Evolutionary conservation across 2,113 vertebrate genomes (phyloP).

Genomic region (Symphodus melops): DNA sequence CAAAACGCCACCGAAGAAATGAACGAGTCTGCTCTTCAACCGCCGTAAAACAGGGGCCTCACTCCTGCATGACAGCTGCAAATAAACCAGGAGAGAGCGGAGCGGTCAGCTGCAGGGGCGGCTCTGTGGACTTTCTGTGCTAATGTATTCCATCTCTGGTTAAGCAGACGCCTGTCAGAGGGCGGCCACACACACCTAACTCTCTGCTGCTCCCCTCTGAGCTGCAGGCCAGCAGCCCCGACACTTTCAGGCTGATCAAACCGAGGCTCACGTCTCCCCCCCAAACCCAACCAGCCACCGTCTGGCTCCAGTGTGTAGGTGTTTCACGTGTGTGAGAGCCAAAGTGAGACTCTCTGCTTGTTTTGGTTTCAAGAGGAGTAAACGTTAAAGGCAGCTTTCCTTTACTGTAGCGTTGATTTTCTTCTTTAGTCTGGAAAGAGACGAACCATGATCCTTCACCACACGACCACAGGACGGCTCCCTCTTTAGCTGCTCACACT

Average conservation of each 20-base stretch:
- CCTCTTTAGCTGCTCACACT: too few relatives aligned
- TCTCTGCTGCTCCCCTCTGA: conserved; percentile 48
- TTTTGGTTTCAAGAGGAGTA: too few relatives aligned
- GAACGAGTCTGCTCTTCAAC: conserved; percentile 44
- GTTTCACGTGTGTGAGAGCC: not conserved
- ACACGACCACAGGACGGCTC: too few relatives aligned
- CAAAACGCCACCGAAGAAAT: conserved; percentile 55
- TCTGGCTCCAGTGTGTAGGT: not conserved
- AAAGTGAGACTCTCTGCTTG: not conserved
- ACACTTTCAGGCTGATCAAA: conserved; percentile 22
- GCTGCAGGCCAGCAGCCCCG: conserved; percentile 36
- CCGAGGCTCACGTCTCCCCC: too few relatives aligned
- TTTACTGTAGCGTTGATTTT: too few relatives aligned
- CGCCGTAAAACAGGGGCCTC: conserved; percentile 41
- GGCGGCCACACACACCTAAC: conserved; percentile 44
- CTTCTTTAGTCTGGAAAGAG: too few relatives aligned
- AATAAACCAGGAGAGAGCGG: too few relatives aligned
- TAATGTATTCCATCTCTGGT: conserved; percentile 61
- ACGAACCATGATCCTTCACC: too few relatives aligned
- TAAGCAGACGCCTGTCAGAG: conserved; percentile 37
- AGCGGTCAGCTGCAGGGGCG: conserved; percentile 27
- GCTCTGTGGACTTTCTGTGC: conserved; percentile 32
- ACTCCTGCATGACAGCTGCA: conserved; percentile 59
- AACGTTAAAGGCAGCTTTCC: too few relatives aligned
- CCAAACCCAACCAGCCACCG: not conserved